These are phyloP conservation scores for Rhadina sibilatrix DNA, from an alignment of 2,113 vertebrate species.

Conservation along the genomic window DNA sequence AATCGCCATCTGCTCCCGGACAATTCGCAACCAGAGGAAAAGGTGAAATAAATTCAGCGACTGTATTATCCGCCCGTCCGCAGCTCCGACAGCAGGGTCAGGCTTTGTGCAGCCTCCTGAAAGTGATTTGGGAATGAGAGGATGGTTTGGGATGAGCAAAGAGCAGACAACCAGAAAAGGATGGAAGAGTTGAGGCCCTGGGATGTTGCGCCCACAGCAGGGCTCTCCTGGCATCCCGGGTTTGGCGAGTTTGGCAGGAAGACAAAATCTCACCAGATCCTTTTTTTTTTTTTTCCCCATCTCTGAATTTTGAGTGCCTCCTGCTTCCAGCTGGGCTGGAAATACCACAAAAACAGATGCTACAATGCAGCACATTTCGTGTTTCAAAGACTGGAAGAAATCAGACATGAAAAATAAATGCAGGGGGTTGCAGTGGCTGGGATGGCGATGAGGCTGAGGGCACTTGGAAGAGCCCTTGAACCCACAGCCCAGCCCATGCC, in stretches of 20 bases:
- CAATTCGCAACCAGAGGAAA: slow-evolving; percentile 38
- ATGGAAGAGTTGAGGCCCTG: background rate
- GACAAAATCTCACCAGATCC: background rate
- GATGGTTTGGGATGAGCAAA: background rate
- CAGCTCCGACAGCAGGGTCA: background rate
- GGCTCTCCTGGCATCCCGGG: background rate
- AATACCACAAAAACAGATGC: slow-evolving; percentile 52
- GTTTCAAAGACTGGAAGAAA: background rate
- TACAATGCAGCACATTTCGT: background rate
- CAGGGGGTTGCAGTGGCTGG: background rate
- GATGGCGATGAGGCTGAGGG: background rate
- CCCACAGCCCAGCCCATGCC: background rate
- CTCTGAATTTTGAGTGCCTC: slow-evolving; percentile 15
- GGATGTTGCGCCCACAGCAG: background rate
- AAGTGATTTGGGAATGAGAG: background rate
- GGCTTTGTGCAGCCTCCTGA: background rate
- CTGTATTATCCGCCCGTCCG: background rate
- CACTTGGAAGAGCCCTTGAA: background rate
- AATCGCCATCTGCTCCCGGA: slow-evolving; percentile 64
- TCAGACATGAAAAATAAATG: background rate
- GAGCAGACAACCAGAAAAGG: background rate
- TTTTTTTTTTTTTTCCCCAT: background rate
- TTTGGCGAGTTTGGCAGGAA: slow-evolving; percentile 31
- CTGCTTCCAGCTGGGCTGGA: slow-evolving; percentile 59
- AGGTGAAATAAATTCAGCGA: slow-evolving; percentile 39